Base-by-base conservation (phyloP, 2,797 vertebrate genomes). In the Notolepis coatsorum region DNA sequence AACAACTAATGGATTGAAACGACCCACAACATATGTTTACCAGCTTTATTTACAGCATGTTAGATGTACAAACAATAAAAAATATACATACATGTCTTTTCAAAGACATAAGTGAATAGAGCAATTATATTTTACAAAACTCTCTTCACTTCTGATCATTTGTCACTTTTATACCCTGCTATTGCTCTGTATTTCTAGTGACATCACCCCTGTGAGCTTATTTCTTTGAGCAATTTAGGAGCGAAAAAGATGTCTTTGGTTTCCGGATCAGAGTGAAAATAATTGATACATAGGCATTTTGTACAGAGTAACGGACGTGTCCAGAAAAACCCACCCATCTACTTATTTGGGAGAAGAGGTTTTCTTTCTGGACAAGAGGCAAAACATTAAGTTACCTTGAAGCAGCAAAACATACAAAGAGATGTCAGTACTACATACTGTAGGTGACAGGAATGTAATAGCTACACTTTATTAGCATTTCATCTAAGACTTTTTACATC, bases 11-110 rank as follows among this genome's bases (percentile, higher is more conserved):
- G 60, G 5, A n/a, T n/a, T 23, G 23, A 50, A 37, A 53, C 41
- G 42, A 55, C 58, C 28, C 46, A 55, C 15, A 21, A 33, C 23
- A 33, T 52, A 81, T 18, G 58, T 82, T 82, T 88, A 58, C 79
- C 79, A 66, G 81, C 74, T 94, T 93, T 94, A 94, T 94, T 93
- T 93, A 94, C 92, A 92, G 79, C 66, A 90, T 80, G 88, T 89
- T 87, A 86, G 87, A 92, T 92, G 85, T 92, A 93, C 88, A 94
- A 88, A 86, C 75, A 87, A 88, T 90, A 89, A 87, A 84, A 92
- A 91, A 93, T 91, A 92, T 87, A 93, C 90, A 89, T 88, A 88
- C 73, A 79, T 64, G 49, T 84, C 81, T 80, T 73, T 81, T 88
- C 86, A 87, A 85, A 78, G 65, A 82, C 68, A 80, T 68, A 74